Base-by-base conservation (phyloP, 2,888 invertebrate genomes). In the Phengaris arion region DNA sequence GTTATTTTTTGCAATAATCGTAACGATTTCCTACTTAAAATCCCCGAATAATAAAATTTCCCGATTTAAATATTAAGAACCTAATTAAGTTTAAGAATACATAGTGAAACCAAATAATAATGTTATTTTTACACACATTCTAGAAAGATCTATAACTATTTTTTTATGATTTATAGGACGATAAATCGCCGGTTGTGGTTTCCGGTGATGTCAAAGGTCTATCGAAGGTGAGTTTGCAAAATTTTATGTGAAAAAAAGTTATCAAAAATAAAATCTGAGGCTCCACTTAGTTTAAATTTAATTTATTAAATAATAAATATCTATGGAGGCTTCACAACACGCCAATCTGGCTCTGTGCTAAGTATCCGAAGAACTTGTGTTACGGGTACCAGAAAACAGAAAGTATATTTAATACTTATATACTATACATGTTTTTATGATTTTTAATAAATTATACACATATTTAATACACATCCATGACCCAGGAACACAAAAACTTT, bases 141-240 rank as follows among this genome's bases (percentile, higher is more conserved):
- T 45, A 9, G 35, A 64, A 64, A 12, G 45, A 13, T 64, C 13
- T 64, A 35, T 64, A 64, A 13, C 0, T 48, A 6, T 13, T 52
- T 3, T 48, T 75, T 72, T 74, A 54, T 74, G 45, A 12, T 68
- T 91, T 92, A 72, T 87, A 96, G 96, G 91, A 92, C 82, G 94
- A 92, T 0, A 94, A 94, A n/a, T 88, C 94, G n/a, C 94, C 96
- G 2, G 97, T 97, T 1, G 94, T 95, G 76, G 94, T 99, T n/a
- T 95, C 95, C 54, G 99, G 99, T 8, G 96, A 97, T 89, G 94
- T 99, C 10, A 92, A 88, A 52, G 98, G 98, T 2, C 94, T 99
- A 54, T 86, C 94, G 22, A 94, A 96, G 87, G 99, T 99, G 78
- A 86, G 79, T 52, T 9, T 8, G 22, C 10, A 35, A 57, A 8